phyloP scores from a whole-genome alignment of 2,113 vertebrate species.

The cat (Felis catus) region DNA sequence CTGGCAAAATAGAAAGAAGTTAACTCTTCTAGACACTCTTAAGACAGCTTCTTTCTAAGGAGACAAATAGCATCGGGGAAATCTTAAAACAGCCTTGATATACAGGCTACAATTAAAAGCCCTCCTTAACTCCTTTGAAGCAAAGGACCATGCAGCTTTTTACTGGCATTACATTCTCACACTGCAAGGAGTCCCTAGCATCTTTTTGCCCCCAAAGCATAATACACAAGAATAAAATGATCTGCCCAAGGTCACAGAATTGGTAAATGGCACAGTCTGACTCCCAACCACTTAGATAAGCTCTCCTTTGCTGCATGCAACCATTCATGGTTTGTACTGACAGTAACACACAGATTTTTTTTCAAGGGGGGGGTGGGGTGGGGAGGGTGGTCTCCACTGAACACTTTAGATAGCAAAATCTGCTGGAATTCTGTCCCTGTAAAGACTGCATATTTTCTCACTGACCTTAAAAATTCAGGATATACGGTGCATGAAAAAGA shows the following conservation, averaged over 20 bases:
- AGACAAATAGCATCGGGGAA: conserved; percentile 3
- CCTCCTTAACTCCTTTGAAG: conserved; percentile 48
- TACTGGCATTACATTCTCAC: conserved; percentile 50
- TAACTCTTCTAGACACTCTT: background rate
- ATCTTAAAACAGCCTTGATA: conserved; percentile 10
- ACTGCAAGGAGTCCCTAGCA: conserved; percentile 2
- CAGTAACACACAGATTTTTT: background rate
- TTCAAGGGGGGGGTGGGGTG: too few relatives aligned
- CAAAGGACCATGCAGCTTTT: conserved; percentile 46
- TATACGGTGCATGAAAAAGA: background rate
- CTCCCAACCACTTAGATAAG: background rate
- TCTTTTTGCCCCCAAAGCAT: conserved; percentile 16
- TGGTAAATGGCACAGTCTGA: conserved; percentile 35
- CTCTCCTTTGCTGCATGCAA: background rate
- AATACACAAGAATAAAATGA: conserved; percentile 52
- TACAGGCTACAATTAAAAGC: conserved; percentile 47
- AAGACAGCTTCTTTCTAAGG: background rate
- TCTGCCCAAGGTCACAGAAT: conserved; percentile 60
- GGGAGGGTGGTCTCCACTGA: background rate
- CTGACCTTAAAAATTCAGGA: background rate
- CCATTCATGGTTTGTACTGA: background rate
- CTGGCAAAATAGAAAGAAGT: conserved; percentile 50
- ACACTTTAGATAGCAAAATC: background rate
- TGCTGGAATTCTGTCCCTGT: background rate
- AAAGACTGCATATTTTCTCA: background rate